Conservation (phyloP, 2,113 vertebrate genomes). For the Pitta sordida region DNA sequence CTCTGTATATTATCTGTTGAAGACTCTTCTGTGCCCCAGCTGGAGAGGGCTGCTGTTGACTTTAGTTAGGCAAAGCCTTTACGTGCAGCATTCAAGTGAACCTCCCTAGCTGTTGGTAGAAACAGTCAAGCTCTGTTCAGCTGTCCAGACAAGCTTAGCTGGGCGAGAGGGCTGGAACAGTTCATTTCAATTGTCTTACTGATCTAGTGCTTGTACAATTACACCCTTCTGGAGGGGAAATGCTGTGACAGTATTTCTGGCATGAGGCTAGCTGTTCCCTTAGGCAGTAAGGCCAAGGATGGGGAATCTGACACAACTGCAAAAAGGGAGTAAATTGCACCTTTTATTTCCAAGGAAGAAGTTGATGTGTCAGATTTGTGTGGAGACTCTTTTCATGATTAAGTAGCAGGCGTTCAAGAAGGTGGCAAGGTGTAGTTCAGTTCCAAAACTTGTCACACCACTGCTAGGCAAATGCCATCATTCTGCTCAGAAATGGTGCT, state of each 20-base stretch:
- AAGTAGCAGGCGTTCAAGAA: not conserved
- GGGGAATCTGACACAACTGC: not conserved
- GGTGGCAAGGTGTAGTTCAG: not conserved
- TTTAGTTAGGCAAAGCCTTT: not conserved
- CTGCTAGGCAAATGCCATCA: not conserved
- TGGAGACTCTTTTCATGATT: not conserved
- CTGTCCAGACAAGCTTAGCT: not conserved
- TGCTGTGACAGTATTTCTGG: not conserved
- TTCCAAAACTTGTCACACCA: not conserved
- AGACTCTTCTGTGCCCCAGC: not conserved
- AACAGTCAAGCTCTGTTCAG: not conserved
- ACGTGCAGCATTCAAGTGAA: not conserved
- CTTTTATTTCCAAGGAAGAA: not conserved
- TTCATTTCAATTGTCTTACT: not conserved
- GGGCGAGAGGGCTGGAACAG: not conserved
- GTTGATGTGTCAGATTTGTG: not conserved
- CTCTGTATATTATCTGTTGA: rapidly evolving
- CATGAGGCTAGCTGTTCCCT: not conserved
- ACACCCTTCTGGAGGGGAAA: not conserved
- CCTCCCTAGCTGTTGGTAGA: not conserved
- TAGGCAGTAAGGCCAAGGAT: not conserved
- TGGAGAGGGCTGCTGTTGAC: not conserved
- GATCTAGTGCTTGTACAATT: not conserved
- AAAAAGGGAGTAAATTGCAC: not conserved
- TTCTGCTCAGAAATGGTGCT: not conserved